Conservation (phyloP, 2,797 vertebrate species). For the Podarcis siculus region DNA sequence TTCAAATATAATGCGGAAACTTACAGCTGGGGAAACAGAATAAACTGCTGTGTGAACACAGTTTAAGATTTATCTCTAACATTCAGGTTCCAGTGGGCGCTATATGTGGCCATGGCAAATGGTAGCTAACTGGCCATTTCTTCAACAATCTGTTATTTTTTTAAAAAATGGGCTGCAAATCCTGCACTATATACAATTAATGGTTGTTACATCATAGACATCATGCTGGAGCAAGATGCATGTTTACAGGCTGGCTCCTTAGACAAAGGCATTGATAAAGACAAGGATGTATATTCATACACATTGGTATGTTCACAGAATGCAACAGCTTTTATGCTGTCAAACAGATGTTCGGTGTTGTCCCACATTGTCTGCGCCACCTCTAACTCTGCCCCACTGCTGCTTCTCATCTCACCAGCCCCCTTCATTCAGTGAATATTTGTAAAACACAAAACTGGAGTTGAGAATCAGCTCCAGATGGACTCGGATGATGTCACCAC, state of each 20-base stretch:
- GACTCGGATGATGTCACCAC: neutral
- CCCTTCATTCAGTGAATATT: neutral
- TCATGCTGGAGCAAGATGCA: neutral
- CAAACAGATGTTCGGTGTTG: neutral
- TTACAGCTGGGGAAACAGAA: no score
- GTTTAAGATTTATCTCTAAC: neutral
- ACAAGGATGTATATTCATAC: neutral
- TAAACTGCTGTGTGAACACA: no score
- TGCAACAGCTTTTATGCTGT: neutral
- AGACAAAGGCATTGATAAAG: neutral
- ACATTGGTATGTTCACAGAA: neutral
- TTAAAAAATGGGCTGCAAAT: neutral
- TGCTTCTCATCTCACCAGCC: neutral
- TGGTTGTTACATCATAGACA: neutral
- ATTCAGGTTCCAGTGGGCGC: neutral
- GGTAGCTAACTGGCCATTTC: no score
- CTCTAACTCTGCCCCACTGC: neutral
- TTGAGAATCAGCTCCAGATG: slow-evolving; percentile 10
- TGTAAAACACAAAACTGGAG: neutral
- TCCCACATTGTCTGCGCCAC: neutral
- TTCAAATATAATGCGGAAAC: no score
- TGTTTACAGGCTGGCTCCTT: neutral
- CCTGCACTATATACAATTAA: neutral
- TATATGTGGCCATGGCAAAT: neutral
- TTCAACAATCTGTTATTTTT: neutral